phyloP scores from a whole-genome alignment of 1,140 invertebrate species.

The Ruditapes philippinarum region DNA sequence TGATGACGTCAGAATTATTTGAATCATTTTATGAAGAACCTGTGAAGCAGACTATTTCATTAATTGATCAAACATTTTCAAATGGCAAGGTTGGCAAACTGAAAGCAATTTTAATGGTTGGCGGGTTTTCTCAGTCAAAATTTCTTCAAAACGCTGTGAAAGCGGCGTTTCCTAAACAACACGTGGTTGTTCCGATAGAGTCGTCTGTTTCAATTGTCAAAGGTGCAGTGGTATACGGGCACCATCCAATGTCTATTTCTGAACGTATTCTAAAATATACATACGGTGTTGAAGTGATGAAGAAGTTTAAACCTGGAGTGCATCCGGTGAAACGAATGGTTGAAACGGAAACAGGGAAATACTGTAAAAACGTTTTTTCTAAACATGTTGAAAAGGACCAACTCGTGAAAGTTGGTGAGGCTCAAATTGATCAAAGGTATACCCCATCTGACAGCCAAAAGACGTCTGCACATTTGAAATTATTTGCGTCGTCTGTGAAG shows the following conservation, averaged over 20 bases:
- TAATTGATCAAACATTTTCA: neutral
- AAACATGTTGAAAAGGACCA: conserved; percentile 46
- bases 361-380: conserved; percentile 34
- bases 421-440: conserved; percentile 25
- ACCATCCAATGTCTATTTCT: conserved; percentile 11
- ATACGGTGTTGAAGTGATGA: conserved; percentile 22
- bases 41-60: neutral
- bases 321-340: neutral
- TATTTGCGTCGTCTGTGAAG: conserved; percentile 14
- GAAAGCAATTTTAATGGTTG: conserved; percentile 30
- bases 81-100: neutral
- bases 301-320: neutral
- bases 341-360: neutral
- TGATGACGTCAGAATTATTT: neutral
- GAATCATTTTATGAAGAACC: neutral
- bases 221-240: conserved; percentile 49
- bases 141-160: conserved; percentile 37
- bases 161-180: neutral
- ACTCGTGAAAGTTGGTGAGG: conserved; percentile 10
- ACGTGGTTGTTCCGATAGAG: neutral
- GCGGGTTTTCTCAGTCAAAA: conserved; percentile 56
- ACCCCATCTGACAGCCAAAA: neutral
- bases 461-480: neutral
- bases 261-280: conserved; percentile 46
- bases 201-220: conserved; percentile 14